Evolutionary conservation across 2,113 vertebrate genomes (phyloP).

Genomic region (Podocnemis expansa): DNA sequence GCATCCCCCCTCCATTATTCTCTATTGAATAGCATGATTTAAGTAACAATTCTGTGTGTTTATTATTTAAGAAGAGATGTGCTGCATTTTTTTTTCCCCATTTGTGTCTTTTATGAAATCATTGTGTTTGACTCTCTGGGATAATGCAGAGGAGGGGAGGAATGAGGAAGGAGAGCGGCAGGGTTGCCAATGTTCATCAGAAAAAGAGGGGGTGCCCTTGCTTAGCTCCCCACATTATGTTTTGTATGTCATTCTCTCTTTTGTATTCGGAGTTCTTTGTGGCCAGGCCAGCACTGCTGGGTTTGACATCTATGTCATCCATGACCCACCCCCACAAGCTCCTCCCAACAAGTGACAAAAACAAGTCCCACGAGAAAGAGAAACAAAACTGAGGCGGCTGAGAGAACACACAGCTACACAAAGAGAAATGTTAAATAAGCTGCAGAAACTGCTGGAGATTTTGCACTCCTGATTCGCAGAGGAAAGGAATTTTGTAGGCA

Average conservation of each 20-base stretch:
- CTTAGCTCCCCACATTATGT: too few species aligned
- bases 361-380: too few species aligned
- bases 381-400: background rate
- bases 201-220: background rate
- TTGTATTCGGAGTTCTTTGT: background rate
- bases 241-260: too few species aligned
- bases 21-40: slow-evolving; percentile 47
- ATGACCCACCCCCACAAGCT: background rate
- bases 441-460: background rate
- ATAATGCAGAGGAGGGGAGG: background rate
- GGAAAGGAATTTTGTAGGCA: background rate
- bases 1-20: slow-evolving; percentile 19
- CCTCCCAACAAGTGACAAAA: background rate
- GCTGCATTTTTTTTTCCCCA: background rate
- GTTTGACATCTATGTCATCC: background rate
- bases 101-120: slow-evolving; percentile 41
- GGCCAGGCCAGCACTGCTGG: background rate
- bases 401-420: background rate
- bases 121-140: background rate
- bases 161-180: background rate
- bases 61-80: slow-evolving; percentile 44
- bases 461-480: background rate
- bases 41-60: slow-evolving; percentile 53
- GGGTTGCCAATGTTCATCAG: too few species aligned
- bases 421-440: background rate